Percentiles rank a stretch among this genome's conserved stretches.
phyloP scores from a whole-genome alignment of 2,797 vertebrate genomes.

The Setipinna tenuifilis region DNA sequence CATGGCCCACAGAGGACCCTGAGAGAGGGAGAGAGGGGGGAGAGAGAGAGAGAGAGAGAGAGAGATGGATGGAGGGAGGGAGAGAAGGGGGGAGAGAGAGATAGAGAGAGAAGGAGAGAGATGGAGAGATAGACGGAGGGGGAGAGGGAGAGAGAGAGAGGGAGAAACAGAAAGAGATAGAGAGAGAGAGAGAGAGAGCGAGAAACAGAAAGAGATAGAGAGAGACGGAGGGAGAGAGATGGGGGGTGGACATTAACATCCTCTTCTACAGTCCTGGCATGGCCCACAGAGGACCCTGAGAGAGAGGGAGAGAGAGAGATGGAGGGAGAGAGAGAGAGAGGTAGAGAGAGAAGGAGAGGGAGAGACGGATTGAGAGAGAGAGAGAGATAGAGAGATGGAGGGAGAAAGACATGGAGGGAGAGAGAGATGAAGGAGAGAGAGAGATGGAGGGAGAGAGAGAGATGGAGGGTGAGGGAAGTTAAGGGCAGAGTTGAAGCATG shows the following conservation, averaged over 20 bases:
- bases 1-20: constrained; percentile 80
- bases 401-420: too few relatives aligned
- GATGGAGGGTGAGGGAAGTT: constrained; percentile 52
- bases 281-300: constrained; percentile 51
- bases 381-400: constrained; percentile 40
- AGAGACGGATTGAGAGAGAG: neutral
- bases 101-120: neutral
- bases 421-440: too few relatives aligned
- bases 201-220: too few relatives aligned
- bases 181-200: too few relatives aligned
- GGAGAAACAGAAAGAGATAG: too few relatives aligned
- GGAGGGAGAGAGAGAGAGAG: constrained; percentile 48
- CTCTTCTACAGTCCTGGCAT: constrained; percentile 84
- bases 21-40: constrained; percentile 55
- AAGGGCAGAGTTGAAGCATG: neutral
- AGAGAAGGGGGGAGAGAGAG: neutral
- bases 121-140: neutral
- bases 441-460: neutral
- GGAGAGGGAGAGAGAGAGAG: neutral
- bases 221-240: too few relatives aligned
- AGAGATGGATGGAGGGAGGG: neutral
- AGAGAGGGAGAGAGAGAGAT: constrained; percentile 25
- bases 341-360: too few relatives aligned
- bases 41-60: neutral
- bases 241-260: constrained; percentile 64